Evolutionary conservation across 2,797 vertebrate species (phyloP).

Genomic region (Lepilemur ruficaudatus): DNA sequence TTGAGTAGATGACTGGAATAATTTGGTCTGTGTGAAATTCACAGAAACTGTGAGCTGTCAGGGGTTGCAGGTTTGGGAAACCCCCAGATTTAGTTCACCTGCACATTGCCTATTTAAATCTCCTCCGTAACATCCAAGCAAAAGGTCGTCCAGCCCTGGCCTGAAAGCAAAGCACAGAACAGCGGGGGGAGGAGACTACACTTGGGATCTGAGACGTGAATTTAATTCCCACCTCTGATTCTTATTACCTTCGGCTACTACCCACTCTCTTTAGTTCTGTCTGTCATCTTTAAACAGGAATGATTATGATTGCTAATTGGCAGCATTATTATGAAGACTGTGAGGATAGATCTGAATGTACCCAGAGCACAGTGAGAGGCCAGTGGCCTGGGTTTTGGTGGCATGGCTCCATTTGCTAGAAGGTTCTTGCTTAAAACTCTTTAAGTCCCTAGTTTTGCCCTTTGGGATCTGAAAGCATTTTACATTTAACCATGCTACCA

Average conservation of each 20-base stretch:
- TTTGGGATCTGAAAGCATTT: conserved; percentile 1
- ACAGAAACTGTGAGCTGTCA: background rate
- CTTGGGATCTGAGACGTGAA: background rate
- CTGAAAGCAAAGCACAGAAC: background rate
- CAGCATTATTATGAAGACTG: background rate
- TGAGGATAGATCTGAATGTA: background rate
- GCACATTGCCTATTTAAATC: background rate
- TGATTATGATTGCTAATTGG: background rate
- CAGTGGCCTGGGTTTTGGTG: background rate
- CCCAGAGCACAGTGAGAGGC: background rate
- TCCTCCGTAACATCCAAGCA: background rate
- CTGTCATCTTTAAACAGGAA: background rate
- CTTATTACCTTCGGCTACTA: background rate
- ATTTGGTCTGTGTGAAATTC: conserved; percentile 36
- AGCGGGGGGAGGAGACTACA: accelerated
- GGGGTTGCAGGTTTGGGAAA: background rate
- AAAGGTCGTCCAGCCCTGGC: background rate
- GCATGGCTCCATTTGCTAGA: background rate
- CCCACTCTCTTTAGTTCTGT: background rate
- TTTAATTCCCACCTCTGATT: background rate
- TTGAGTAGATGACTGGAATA: conserved; percentile 29
- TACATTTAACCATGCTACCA: background rate
- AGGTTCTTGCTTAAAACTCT: background rate
- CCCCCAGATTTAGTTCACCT: background rate
- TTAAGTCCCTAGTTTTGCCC: background rate